phyloP scores from a whole-genome alignment of 2,113 vertebrate genomes.

The Festucalex cinctus region DNA sequence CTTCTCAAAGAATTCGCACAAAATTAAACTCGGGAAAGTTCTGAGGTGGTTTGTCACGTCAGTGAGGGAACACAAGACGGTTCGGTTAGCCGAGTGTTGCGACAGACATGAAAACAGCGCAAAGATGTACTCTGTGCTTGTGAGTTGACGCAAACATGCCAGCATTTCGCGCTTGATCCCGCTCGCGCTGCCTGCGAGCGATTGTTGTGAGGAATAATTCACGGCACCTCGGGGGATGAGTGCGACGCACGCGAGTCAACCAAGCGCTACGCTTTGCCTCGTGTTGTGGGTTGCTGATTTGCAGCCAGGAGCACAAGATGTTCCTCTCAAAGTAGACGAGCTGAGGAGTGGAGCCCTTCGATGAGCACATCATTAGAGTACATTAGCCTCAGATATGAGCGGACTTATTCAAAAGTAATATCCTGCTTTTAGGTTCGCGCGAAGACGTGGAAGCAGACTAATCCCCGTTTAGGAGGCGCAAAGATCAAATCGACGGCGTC shows the following conservation, averaged over 20 bases:
- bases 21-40: not conserved
- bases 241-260: constrained; percentile 1
- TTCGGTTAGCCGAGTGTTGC: not conserved
- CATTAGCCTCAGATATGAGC: not conserved
- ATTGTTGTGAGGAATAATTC: constrained; percentile 34
- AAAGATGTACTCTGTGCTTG: not conserved
- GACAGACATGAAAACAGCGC: not conserved
- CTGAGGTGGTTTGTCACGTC: not conserved
- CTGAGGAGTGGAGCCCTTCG: constrained; percentile 30
- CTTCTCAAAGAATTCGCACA: constrained; percentile 11
- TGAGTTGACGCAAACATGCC: constrained; percentile 20
- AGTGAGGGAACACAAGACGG: not conserved
- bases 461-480: constrained; percentile 2
- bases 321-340: constrained; percentile 44
- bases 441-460: not conserved
- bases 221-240: constrained; percentile 41
- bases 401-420: constrained; percentile 23
- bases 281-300: constrained; percentile 27
- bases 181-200: constrained; percentile 43
- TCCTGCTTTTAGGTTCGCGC: constrained; percentile 19
- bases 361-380: constrained; percentile 31
- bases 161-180: constrained; percentile 45
- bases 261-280: constrained; percentile 18
- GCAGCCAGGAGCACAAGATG: constrained; percentile 18
- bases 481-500: not conserved